Conservation (phyloP, 30 jellyfish, hydroid and myxozoan genomes). For the Morbakka virulenta region DNA sequence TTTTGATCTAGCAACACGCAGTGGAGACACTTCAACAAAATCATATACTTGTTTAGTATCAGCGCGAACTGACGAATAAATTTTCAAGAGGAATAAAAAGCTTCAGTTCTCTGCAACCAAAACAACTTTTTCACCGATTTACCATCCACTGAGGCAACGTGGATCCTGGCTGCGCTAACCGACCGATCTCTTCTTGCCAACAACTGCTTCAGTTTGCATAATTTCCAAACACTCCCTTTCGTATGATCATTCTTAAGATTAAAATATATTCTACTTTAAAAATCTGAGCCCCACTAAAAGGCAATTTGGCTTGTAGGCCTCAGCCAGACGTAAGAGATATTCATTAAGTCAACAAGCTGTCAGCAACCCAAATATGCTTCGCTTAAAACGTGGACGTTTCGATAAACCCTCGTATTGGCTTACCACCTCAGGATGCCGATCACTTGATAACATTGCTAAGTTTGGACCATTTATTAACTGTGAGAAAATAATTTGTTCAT, state of each 20-base stretch:
- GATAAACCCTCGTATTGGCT: conserved; percentile 27
- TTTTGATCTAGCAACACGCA: too few species aligned
- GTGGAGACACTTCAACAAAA: too few species aligned
- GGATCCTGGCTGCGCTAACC: too few species aligned
- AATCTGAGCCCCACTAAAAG: neutral
- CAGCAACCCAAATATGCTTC: neutral
- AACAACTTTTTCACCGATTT: too few species aligned
- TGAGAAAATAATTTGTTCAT: conserved; percentile 45
- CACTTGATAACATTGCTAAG: conserved; percentile 5
- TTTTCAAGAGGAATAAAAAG: too few species aligned
- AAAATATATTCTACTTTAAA: neutral
- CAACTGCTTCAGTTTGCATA: neutral
- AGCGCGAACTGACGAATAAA: too few species aligned
- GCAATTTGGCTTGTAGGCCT: conserved; percentile 13
- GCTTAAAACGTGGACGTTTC: conserved; percentile 22
- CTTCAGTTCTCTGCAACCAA: too few species aligned
- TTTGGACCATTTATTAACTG: conserved; percentile 41
- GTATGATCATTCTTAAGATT: conserved; percentile 4
- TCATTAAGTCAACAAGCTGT: conserved; percentile 24
- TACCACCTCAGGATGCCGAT: conserved; percentile 17
- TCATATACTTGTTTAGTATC: too few species aligned
- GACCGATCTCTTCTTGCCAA: neutral
- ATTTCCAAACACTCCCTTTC: neutral
- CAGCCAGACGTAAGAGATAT: conserved; percentile 19
- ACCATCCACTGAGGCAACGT: too few species aligned